Base-by-base conservation (phyloP, 2,797 vertebrate species). In the Tamandua tetradactyla region DNA sequence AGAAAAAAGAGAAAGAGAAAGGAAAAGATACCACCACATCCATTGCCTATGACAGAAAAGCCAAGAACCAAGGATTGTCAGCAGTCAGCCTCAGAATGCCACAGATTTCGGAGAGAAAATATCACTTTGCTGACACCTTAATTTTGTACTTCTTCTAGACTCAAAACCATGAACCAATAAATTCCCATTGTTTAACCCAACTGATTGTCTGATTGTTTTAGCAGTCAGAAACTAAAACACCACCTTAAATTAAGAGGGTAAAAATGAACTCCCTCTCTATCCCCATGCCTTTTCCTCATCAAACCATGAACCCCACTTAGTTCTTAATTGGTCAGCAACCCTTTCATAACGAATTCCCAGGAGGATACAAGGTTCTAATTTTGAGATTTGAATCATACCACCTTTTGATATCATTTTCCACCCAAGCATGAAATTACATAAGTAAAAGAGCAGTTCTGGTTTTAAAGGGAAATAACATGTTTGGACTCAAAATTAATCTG, bases 381-480 rank as follows among this genome's bases (percentile, higher is more conserved):
- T 72, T 3, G 47, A 69, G 47, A 92, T 92, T 64, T 59, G 42
- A 95, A 81, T 92, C 20, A 4, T 27, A 76, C 32, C 27, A 27
- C 1, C 6, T 86, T 88, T 93, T 64, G 40, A n/a, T 89, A 74
- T 94, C 94, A 90, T 93, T 96, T 96, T 69, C 87, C 49, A 96
- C 32, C 35, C 69, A 94, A 87, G 88, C 88, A 94, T 93, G 89
- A 97, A 97, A 97, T 95, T 93, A 72, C 62, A 87, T 96, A 96
- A 96, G 89, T 76, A 91, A 97, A 94, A 96, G 93, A 89, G 92
- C 59, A 95, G 40, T 52, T 89, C 94, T 85, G 18, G 72, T 76
- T 97, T 98, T 98, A 98, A 97, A 97, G 94, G 89, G 84, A 98
- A 98, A 98, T 98, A 96, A 96, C 75, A 97, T 97, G 96, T 98